These are phyloP conservation scores for Dasyornis broadbenti DNA, from an alignment of 2,113 vertebrate species.

Conservation along the genomic window DNA sequence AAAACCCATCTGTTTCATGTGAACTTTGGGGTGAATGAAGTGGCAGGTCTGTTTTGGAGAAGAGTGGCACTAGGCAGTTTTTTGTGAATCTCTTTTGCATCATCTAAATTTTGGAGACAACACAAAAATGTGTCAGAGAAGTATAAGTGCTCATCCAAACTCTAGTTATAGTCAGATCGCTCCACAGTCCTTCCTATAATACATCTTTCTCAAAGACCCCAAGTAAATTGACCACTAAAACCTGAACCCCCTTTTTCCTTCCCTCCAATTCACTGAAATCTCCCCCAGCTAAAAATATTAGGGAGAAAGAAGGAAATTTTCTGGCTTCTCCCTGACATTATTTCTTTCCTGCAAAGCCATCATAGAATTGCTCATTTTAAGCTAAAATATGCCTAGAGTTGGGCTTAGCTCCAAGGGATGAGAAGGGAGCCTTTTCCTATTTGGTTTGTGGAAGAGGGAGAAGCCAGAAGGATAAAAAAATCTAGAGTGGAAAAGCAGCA, in stretches of 20 bases:
- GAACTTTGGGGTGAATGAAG: background rate
- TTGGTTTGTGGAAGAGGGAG: background rate
- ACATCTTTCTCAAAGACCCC: background rate
- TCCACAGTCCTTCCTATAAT: background rate
- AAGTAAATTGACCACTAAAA: background rate
- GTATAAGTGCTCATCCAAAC: background rate
- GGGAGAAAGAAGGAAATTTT: background rate
- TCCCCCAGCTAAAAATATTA: background rate
- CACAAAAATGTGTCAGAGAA: background rate
- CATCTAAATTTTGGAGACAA: background rate
- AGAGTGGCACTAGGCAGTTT: background rate
- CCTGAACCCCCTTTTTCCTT: fast-evolving
- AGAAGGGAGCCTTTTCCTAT: background rate
- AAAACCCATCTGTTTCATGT: background rate
- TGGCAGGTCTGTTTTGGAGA: background rate
- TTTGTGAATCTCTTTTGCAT: background rate
- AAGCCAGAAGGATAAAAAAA: background rate
- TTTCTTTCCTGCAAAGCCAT: background rate
- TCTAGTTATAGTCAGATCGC: background rate
- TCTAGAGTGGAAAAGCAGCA: background rate
- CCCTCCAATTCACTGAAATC: background rate
- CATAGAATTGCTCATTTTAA: background rate
- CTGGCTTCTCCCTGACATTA: background rate
- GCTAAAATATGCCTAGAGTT: background rate
- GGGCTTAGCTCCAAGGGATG: background rate